These are phyloP conservation scores for Leptoteleia sp. DNA, from an alignment of 1,140 invertebrate species.

Conservation along the genomic window DNA sequence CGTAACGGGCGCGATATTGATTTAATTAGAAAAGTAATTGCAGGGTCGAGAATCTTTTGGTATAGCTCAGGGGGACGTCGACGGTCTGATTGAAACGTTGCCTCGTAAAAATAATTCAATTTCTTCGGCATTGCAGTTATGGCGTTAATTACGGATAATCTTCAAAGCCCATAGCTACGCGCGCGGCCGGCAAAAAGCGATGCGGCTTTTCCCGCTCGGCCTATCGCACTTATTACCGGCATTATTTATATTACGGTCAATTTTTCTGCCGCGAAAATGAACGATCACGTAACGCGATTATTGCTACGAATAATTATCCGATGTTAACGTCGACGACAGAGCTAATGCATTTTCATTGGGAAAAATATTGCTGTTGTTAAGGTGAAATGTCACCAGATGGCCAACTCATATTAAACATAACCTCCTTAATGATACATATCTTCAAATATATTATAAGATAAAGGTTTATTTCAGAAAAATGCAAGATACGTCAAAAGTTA, in stretches of 20 bases:
- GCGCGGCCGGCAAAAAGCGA: constrained; percentile 49
- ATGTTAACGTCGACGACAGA: no score
- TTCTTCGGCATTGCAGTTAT: constrained; percentile 74
- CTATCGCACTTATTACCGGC: constrained; percentile 20
- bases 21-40: constrained; percentile 80
- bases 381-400: no score
- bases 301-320: no score
- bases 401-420: no score
- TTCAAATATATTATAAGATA: no score
- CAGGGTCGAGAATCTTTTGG: constrained; percentile 77
- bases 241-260: background rate
- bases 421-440: no score
- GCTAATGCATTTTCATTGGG: no score
- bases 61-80: constrained; percentile 79
- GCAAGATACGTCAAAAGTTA: no score
- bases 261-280: no score
- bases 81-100: constrained; percentile 79
- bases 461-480: no score
- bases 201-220: constrained; percentile 41
- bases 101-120: constrained; percentile 80
- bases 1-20: constrained; percentile 72
- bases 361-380: no score
- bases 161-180: constrained; percentile 68
- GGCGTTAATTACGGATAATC: constrained; percentile 79
- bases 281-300: no score